Evolutionary conservation across 2,888 invertebrate genomes (phyloP).

Genomic region (Saturnia pavonia): DNA sequence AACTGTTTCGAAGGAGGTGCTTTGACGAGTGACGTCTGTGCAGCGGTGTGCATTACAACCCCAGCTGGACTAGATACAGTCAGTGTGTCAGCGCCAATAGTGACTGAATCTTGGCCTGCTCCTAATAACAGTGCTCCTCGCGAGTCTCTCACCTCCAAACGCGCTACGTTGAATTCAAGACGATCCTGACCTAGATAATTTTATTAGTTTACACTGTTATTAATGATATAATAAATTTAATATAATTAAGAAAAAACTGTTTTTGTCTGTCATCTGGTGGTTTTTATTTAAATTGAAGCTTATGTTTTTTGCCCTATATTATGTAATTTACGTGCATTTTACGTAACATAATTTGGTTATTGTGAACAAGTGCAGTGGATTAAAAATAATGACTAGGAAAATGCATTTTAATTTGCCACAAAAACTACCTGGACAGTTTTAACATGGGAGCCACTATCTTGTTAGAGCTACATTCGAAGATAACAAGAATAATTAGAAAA

Average conservation of each 20-base stretch:
- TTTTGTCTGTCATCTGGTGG: too few relatives aligned
- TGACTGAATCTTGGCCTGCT: conserved; percentile 89
- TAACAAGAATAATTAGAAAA: too few relatives aligned
- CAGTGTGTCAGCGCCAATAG: conserved; percentile 91
- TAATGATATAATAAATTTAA: not conserved
- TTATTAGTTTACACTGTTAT: not conserved
- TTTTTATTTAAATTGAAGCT: too few relatives aligned
- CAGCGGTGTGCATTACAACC: conserved; percentile 91
- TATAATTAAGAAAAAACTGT: not conserved
- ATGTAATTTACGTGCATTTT: too few relatives aligned
- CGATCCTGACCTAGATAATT: conserved; percentile 87
- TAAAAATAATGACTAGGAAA: too few relatives aligned
- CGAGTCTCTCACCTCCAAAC: conserved; percentile 90
- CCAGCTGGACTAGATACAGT: conserved; percentile 92
- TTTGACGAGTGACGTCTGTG: conserved; percentile 92
- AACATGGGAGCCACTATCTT: too few relatives aligned
- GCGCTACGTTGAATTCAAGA: conserved; percentile 89
- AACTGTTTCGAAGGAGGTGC: conserved; percentile 92
- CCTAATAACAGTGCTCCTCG: conserved; percentile 90
- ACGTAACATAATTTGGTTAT: too few relatives aligned
- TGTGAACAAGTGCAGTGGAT: too few relatives aligned
- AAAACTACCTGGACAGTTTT: too few relatives aligned
- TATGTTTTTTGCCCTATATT: too few relatives aligned
- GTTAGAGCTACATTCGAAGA: too few relatives aligned
- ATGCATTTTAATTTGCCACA: too few relatives aligned